Conservation (phyloP, 2,113 vertebrate species). For the Fulmarus glacialis region DNA sequence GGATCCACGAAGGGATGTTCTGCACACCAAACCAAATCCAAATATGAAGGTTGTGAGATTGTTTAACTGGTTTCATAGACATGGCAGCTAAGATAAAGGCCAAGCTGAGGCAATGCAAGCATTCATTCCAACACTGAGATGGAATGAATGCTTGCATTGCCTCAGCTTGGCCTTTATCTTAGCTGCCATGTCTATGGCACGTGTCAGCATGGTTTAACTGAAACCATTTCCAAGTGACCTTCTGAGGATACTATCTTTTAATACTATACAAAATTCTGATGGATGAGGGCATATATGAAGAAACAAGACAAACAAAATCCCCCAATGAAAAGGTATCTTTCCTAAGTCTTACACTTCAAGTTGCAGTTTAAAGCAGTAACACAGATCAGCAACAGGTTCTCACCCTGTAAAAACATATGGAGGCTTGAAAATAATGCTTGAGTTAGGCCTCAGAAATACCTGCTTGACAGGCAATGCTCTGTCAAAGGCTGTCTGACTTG, state of each 20-base stretch:
- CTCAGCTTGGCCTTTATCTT: neutral
- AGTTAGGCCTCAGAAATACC: neutral
- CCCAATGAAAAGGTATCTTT: neutral
- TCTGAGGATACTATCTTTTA: conserved; percentile 58
- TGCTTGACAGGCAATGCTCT: neutral
- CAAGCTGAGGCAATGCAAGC: too few relatives aligned
- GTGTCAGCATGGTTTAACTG: neutral
- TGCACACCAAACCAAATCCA: neutral
- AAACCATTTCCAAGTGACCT: neutral
- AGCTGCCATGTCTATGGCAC: neutral
- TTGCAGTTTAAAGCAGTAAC: neutral
- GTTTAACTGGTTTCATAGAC: neutral
- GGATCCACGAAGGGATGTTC: neutral
- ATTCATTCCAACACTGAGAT: too few relatives aligned
- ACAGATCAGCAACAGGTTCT: neutral
- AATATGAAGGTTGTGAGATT: neutral
- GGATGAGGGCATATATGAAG: neutral
- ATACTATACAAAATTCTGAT: conserved; percentile 1
- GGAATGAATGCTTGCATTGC: neutral
- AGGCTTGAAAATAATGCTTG: neutral
- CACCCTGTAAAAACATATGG: neutral
- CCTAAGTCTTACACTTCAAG: neutral
- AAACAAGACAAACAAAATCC: neutral
- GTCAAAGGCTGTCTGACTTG: neutral
- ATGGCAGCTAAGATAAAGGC: too few relatives aligned